Evolutionary conservation across 1,140 invertebrate genomes (phyloP), one percentile per base, ranked within the genome.

Genomic region (Choristoneura fumiferana): DNA sequence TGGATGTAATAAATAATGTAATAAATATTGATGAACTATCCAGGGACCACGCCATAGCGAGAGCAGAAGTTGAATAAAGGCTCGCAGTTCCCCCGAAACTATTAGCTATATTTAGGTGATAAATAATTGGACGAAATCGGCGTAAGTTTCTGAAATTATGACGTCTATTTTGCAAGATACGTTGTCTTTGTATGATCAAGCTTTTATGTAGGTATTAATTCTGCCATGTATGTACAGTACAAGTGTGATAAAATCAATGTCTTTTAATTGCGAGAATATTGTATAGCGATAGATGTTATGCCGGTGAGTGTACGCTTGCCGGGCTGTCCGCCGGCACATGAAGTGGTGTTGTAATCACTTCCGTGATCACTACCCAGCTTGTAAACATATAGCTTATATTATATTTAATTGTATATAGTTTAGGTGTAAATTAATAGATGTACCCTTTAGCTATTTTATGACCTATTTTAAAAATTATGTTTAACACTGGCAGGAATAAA

Each of bases 281-380:
- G 66, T 80, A 72, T 67, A 76, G 65, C 65, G 43, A 40, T 65
- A 59, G 58, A 37, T 54, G 53, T 29, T n/a, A 68, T 72, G 67
- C 69, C 68, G 67, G 40, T 75, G 59, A 70, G 71, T 65, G n/a
- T n/a, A n/a, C 68, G 67, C 69, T 75, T 76, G 69, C 67, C 65
- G n/a, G n/a, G n/a, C n/a, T 74, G 57, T 65, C 62, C 52, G 61
- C 60, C 71, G 67, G 65, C 57, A 56, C 37, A 55, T 33, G 69
- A 67, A 87, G 81, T 86, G 83, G 75, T 88, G 83, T 85, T 86
- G 63, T 87, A 86, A 86, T 87, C 84, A 87, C 78, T 87, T 80
- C 65, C 59, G 63, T 72, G 49, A 57, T 69, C 69, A 65, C 57
- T 78, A 75, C 66, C 67, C 74, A 69, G 76, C 76, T 83, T 81